Percentiles rank a stretch among this genome's conserved stretches.
Conservation (phyloP, 2,113 vertebrate species). For the Capreolus pygargus region DNA sequence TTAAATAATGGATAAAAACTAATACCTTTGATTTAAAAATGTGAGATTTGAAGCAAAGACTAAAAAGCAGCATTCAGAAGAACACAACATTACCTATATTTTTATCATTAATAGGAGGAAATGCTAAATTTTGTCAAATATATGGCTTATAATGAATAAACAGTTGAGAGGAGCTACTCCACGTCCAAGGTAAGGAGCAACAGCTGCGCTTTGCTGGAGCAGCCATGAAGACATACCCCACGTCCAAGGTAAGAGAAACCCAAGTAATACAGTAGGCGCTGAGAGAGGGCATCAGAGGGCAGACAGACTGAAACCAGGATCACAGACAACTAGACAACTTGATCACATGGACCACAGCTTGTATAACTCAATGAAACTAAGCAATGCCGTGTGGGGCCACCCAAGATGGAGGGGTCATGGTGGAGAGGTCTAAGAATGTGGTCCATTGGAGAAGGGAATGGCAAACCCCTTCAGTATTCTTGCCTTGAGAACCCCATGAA, state of each 20-base stretch:
- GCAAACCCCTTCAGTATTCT: background rate
- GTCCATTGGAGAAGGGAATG: background rate
- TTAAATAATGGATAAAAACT: background rate
- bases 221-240: no score
- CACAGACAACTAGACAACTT: background rate
- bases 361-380: background rate
- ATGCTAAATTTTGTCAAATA: background rate
- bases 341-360: background rate
- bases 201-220: no score
- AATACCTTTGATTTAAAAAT: background rate
- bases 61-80: background rate
- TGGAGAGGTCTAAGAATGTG: background rate
- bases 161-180: background rate
- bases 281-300: background rate
- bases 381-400: background rate
- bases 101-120: background rate
- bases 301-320: background rate
- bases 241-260: background rate
- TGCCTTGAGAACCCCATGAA: background rate
- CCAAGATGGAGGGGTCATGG: background rate
- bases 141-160: background rate
- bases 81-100: background rate
- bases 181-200: background rate
- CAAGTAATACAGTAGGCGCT: accelerated
- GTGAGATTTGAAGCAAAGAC: background rate